Base-by-base conservation (phyloP, 2,113 vertebrate species). In the Scomber scombrus region DNA sequence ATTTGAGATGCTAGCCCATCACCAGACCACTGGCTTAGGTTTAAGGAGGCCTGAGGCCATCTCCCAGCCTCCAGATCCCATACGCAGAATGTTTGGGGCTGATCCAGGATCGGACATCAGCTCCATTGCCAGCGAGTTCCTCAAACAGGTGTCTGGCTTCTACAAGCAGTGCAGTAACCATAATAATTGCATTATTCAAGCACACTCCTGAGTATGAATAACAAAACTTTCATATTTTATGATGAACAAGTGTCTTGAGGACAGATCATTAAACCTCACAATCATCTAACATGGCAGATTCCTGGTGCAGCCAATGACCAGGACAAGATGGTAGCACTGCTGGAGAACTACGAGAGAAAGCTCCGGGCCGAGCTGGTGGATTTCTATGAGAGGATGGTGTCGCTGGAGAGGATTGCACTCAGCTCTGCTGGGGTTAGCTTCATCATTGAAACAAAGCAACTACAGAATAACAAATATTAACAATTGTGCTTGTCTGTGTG, bases 1-100 rank as follows among this genome's bases (percentile, higher is more conserved):
- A 46, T 69, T 78, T 45, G 75, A 78, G 65, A 60, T 78, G 46
- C 19, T 78, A 12, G 75, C 75, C 75, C 75, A 69, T 60, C 64
- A 78, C 21, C 75, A 61, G 47, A 67, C 29, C 45, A 34, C 52
- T 11, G 2, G 7, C 2, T 10, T 8, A 52, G 45, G 46, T 12
- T 67, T 16, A 0, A 15, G 46, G 14, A 45, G n/a, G 11, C 31
- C 46, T 11, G 64, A 26, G n/a, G 11, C 4, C 3, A n/a, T 3
- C 12, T 34, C 16, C 3, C 21, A 57, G 2, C 56, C 47, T 29
- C 75, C 66, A 9, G 66, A 78, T 40, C 75, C 75, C 31, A 70
- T 70, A 47, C 75, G 19, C 66, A 62, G 75, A 45, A 78, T 78
- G 21, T 78, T 78, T 9, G 65, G 65, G 50, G 57, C 66, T 34